These are phyloP conservation scores for Pogonophryne albipinna DNA, from an alignment of 2,797 vertebrate species.

Conservation along the genomic window DNA sequence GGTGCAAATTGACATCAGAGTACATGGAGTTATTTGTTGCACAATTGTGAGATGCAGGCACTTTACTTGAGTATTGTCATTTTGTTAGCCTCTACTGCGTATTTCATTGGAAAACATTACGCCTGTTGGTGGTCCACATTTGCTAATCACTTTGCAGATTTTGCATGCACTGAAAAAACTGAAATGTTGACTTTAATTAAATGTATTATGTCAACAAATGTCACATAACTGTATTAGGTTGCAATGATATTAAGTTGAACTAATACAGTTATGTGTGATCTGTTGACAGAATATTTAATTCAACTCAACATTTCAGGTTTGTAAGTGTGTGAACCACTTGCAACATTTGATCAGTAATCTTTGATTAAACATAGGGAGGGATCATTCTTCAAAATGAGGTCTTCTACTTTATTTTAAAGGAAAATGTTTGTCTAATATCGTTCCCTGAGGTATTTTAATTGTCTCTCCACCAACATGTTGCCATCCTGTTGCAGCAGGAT, in stretches of 20 bases:
- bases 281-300: no score
- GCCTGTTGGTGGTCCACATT: neutral
- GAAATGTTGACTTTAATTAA: no score
- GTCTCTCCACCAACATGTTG: neutral
- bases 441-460: neutral
- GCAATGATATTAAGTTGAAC: no score
- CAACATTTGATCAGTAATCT: conserved; percentile 3
- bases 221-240: no score
- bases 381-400: neutral
- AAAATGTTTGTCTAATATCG: neutral
- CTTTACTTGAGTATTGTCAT: neutral
- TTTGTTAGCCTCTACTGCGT: neutral
- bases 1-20: neutral
- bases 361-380: neutral
- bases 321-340: neutral
- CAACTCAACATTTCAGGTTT: no score
- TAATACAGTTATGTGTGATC: no score
- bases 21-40: neutral
- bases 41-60: neutral
- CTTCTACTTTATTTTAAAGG: conserved; percentile 1
- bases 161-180: neutral
- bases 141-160: neutral
- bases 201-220: no score
- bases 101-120: neutral
- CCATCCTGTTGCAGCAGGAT: neutral